Evolutionary conservation across 1,140 invertebrate species (phyloP), one percentile per base, ranked within the genome.

Genomic region (Cydia strobilella): DNA sequence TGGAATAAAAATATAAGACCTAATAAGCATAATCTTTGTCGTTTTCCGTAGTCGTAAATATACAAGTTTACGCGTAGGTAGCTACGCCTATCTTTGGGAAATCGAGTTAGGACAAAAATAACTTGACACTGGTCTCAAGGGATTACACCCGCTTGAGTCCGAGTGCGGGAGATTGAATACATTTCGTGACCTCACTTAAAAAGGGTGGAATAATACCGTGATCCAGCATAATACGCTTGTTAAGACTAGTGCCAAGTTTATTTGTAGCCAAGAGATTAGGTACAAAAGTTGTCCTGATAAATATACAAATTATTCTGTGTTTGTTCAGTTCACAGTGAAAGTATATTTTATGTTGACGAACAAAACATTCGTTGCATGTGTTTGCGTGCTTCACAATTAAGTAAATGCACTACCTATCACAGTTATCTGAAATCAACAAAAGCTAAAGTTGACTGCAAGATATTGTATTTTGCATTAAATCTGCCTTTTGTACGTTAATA

Each of bases 131-230:
- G 65, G 15, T 39, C 65, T 42, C 65, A 35, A 12, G 65, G 31
- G 65, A 42, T 69, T 69, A 35, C 20, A 27, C 31, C 63, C 1
- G 18, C 65, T 31, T 25, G 27, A 7, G 65, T 35, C 31, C 15
- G n/a, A 69, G 65, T 18, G 27, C n/a, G 23, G 27, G 7, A 42
- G 31, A 69, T 69, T 69, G 65, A 69, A 69, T 18, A 42, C 31
- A 69, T 69, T 69, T 15, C 13, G 65, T 35, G 65, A 69, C 35
- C 65, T 69, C 65, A 35, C 35, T 39, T 18, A 69, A 39, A 66
- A 69, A 42, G 65, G 65, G 27, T 69, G 31, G 65, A 69, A 69
- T 35, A 69, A 18, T 69, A 69, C 31, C 6, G 65, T 42, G 65
- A 69, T 39, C 15, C 65, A 6, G 13, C 65, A 27, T 39, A n/a